Evolutionary conservation across 2,888 invertebrate genomes (phyloP).

Genomic region (Drosophila eohydei): DNA sequence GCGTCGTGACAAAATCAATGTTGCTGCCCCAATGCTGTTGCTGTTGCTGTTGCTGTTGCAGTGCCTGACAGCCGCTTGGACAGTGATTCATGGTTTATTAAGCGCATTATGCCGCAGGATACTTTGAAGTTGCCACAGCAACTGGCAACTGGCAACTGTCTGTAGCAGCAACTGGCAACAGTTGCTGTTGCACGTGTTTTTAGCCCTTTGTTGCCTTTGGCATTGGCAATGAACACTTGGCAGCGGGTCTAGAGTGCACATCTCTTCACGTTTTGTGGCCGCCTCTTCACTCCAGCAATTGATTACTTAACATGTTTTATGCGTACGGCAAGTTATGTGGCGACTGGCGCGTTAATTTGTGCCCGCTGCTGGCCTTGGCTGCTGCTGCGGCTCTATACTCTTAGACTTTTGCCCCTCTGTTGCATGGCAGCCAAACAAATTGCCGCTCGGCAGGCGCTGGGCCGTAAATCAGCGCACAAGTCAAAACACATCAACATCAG

Average conservation of each 20-base stretch:
- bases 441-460: slow-evolving; percentile 72
- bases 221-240: slow-evolving; percentile 75
- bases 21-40: slow-evolving; percentile 62
- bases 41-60: slow-evolving; percentile 31
- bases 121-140: slow-evolving; percentile 71
- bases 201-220: slow-evolving; percentile 65
- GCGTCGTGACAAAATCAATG: slow-evolving; percentile 82
- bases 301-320: slow-evolving; percentile 83
- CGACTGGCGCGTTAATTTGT: slow-evolving; percentile 77
- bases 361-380: slow-evolving; percentile 39
- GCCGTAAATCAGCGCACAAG: slow-evolving; percentile 75
- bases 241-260: slow-evolving; percentile 5
- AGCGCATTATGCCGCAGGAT: slow-evolving; percentile 83
- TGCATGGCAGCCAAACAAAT: slow-evolving; percentile 71
- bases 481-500: slow-evolving; percentile 74
- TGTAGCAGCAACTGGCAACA: slow-evolving; percentile 11
- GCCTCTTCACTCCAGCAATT: slow-evolving; percentile 70
- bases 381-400: slow-evolving; percentile 15
- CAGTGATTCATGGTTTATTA: slow-evolving; percentile 84
- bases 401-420: slow-evolving; percentile 8
- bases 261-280: slow-evolving; percentile 25
- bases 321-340: slow-evolving; percentile 78
- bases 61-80: slow-evolving; percentile 72
- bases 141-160: slow-evolving; percentile 17
- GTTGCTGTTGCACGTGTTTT: slow-evolving; percentile 63